Conservation (phyloP, 2,113 vertebrate species). For the Sapayoa aenigma region DNA sequence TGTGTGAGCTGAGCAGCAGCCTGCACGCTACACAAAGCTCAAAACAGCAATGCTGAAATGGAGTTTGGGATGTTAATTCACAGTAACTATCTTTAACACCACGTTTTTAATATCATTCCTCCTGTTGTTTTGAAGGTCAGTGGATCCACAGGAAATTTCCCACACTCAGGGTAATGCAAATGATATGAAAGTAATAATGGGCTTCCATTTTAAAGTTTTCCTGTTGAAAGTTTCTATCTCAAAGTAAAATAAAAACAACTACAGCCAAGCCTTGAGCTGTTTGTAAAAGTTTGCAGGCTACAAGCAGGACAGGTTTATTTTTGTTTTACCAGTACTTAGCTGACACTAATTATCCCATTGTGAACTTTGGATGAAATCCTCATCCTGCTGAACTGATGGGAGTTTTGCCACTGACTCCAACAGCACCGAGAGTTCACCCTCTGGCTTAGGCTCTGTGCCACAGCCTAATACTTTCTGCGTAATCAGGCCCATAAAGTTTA, state of each 20-base stretch:
- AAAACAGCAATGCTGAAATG: background rate
- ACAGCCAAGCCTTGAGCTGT: background rate
- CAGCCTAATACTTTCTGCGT: background rate
- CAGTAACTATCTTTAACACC: constrained; percentile 2
- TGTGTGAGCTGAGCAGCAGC: constrained; percentile 6
- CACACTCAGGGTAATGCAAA: background rate
- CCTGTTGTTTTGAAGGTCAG: constrained; percentile 32
- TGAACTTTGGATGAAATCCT: constrained; percentile 38
- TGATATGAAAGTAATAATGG: background rate
- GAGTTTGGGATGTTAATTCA: constrained; percentile 8
- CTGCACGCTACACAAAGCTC: background rate
- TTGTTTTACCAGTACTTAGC: background rate
- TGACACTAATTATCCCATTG: constrained; percentile 17
- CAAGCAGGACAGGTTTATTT: background rate
- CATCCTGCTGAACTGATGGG: background rate
- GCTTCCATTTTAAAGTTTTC: background rate
- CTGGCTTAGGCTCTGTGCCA: background rate
- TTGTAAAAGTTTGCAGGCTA: background rate
- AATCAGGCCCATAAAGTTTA: constrained; percentile 9
- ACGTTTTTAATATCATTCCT: background rate
- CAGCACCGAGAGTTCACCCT: background rate
- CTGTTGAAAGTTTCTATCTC: background rate
- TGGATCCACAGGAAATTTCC: background rate
- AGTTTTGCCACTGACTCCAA: background rate
- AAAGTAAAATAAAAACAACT: background rate